phyloP scores from a whole-genome alignment of 2,888 invertebrate species.

The Oligia fasciuncula region DNA sequence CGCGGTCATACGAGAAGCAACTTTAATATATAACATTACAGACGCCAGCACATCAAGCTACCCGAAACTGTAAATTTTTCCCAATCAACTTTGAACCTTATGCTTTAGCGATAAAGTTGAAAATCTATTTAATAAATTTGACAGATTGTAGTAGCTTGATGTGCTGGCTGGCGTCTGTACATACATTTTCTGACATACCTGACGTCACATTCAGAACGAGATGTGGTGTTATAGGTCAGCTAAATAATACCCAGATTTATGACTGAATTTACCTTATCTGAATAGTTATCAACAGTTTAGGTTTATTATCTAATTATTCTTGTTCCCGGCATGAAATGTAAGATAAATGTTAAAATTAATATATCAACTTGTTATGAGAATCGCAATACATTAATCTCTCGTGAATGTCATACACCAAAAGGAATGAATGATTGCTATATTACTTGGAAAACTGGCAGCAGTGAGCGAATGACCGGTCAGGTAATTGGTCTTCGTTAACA shows the following conservation, averaged over 20 bases:
- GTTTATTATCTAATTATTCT: conserved; percentile 29
- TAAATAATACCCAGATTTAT: not conserved
- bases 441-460: conserved; percentile 68
- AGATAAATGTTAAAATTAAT: conserved; percentile 66
- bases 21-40: too few relatives aligned
- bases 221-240: too few relatives aligned
- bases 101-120: too few relatives aligned
- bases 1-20: too few relatives aligned
- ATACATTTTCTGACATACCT: not conserved
- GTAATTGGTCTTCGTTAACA: conserved; percentile 61
- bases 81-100: too few relatives aligned
- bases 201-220: not conserved
- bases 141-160: too few relatives aligned
- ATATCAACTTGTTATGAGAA: conserved; percentile 69
- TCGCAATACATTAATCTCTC: conserved; percentile 71
- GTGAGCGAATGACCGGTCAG: conserved; percentile 57
- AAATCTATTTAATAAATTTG: too few relatives aligned
- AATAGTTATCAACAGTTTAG: conserved; percentile 1
- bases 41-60: too few relatives aligned
- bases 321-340: conserved; percentile 45
- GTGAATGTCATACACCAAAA: conserved; percentile 63
- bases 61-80: too few relatives aligned
- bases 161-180: not conserved
- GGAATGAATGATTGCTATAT: conserved; percentile 72
- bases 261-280: not conserved